Conservation (phyloP, 2,888 invertebrate species). For the Polia nebulosa region DNA sequence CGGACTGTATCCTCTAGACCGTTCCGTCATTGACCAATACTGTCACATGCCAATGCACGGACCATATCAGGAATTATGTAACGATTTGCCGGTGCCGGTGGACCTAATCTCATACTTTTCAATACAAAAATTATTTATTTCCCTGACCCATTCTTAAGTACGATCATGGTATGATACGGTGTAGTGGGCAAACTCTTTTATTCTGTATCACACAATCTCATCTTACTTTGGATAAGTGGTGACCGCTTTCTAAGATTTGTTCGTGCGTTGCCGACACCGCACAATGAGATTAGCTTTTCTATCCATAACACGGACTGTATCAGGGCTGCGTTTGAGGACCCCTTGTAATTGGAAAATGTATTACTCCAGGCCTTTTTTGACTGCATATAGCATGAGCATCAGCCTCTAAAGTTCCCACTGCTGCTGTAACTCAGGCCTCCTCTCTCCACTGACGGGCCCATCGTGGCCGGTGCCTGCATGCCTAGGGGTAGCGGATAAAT, state of each 20-base stretch:
- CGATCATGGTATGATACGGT: neutral
- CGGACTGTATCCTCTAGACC: neutral
- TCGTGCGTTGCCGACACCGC: slow-evolving; percentile 18
- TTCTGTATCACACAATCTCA: slow-evolving; percentile 29
- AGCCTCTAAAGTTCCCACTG: too few species aligned
- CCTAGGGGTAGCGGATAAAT: too few species aligned
- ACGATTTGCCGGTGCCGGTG: too few species aligned
- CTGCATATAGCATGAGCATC: too few species aligned
- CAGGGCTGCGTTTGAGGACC: slow-evolving; percentile 12
- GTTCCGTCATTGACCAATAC: neutral
- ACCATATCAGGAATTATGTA: neutral
- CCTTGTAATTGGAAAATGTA: slow-evolving; percentile 14
- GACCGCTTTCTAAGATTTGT: slow-evolving; percentile 17
- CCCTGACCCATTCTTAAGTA: neutral
- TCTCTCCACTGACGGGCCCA: too few species aligned
- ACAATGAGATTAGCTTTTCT: slow-evolving; percentile 48
- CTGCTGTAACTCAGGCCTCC: too few species aligned
- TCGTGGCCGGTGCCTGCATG: too few species aligned
- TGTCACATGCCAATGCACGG: neutral
- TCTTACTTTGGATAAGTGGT: slow-evolving; percentile 31
- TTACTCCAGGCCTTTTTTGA: slow-evolving; percentile 5
- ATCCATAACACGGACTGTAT: slow-evolving; percentile 43
- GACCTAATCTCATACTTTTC: too few species aligned
- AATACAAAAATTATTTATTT: neutral
- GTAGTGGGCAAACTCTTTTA: slow-evolving; percentile 4